Percentiles rank a stretch among this genome's conserved stretches.
Evolutionary conservation across 2,797 vertebrate species (phyloP).

Genomic region (Emys orbicularis): DNA sequence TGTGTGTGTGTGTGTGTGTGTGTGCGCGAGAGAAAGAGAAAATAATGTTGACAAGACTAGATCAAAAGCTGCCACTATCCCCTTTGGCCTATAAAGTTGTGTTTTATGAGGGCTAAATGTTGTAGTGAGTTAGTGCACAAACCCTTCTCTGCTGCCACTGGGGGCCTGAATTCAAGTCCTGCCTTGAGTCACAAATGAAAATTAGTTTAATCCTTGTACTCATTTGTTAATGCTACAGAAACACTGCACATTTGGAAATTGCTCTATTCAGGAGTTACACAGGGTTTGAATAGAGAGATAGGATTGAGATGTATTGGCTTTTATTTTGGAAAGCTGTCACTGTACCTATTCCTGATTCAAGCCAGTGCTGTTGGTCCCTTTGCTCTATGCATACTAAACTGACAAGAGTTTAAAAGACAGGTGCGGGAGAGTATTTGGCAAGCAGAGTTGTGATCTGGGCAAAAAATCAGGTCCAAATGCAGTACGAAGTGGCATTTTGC

Average conservation of each 20-base stretch:
- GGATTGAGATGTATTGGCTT: not conserved
- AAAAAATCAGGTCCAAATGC: not conserved
- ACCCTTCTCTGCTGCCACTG: not conserved
- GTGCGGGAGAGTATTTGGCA: not conserved
- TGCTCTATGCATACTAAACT: not conserved
- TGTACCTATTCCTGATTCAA: not conserved
- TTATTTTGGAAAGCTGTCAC: not conserved
- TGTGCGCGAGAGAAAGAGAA: not conserved
- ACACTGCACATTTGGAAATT: not conserved
- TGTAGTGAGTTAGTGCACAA: not conserved
- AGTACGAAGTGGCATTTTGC: not conserved
- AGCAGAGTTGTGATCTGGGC: not conserved
- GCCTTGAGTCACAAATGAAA: not conserved
- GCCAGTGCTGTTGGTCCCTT: not conserved
- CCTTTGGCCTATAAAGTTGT: not conserved
- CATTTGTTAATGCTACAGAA: not conserved
- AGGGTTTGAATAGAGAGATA: not conserved
- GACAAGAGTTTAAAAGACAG: not conserved
- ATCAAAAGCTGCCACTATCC: not conserved
- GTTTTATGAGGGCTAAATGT: not conserved
- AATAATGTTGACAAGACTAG: not conserved
- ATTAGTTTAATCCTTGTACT: slow-evolving; percentile 3
- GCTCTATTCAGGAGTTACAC: not conserved
- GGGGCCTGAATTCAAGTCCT: slow-evolving; percentile 27
- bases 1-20: not conserved